phyloP scores from a whole-genome alignment of 2,888 invertebrate species.

The Diachrysia chrysitis region DNA sequence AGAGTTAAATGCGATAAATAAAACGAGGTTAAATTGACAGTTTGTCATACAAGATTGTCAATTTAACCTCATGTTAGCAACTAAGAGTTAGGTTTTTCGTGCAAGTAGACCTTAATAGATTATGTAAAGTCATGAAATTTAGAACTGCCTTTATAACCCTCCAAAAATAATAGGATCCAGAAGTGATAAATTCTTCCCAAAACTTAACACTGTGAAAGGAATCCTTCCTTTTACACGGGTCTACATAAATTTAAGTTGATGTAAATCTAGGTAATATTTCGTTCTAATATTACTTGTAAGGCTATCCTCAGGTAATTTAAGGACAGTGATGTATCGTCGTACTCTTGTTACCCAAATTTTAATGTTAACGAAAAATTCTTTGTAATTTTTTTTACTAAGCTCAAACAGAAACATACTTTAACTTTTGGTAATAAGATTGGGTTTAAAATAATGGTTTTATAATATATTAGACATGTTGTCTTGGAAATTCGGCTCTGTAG shows the following conservation, averaged over 20 bases:
- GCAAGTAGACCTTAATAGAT: not conserved
- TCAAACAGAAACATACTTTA: slow-evolving; percentile 17
- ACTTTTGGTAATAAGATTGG: slow-evolving; percentile 13
- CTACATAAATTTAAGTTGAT: slow-evolving; percentile 40
- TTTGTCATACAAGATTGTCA: too few species aligned
- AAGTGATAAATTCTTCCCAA: not conserved
- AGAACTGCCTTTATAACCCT: not conserved
- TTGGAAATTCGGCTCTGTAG: not conserved
- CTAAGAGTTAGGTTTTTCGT: too few species aligned
- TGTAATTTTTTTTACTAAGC: slow-evolving; percentile 25
- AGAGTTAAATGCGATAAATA: too few species aligned
- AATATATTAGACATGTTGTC: slow-evolving; percentile 8
- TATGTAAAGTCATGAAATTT: not conserved
- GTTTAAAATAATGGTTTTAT: slow-evolving; percentile 29
- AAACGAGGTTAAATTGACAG: too few species aligned
- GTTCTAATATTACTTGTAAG: slow-evolving; percentile 43
- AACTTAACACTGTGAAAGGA: slow-evolving; percentile 8
- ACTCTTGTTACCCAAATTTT: slow-evolving; percentile 44
- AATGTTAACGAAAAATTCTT: slow-evolving; percentile 47
- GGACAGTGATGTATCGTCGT: slow-evolving; percentile 42
- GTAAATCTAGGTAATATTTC: slow-evolving; percentile 52
- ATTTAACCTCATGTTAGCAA: too few species aligned
- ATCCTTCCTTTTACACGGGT: slow-evolving; percentile 22
- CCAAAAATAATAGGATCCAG: slow-evolving; percentile 4
- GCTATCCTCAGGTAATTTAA: slow-evolving; percentile 53